A percentile compares a stretch with the other conserved stretches of the same genome.
phyloP scores from a whole-genome alignment of 2,113 vertebrate genomes.

The Varanus salvator region DNA sequence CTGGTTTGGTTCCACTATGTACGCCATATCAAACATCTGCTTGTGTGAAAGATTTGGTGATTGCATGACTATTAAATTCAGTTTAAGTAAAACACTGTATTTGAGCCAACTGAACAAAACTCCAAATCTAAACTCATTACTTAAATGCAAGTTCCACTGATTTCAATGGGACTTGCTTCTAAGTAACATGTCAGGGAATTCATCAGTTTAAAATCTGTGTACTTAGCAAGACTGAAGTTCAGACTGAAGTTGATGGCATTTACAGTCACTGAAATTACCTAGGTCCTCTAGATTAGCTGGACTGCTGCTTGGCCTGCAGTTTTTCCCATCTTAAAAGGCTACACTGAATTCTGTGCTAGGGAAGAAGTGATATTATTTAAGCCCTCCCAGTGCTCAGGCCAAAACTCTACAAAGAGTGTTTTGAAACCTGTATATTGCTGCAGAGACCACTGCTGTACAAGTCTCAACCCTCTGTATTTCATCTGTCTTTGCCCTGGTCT shows the following conservation, averaged over 20 bases:
- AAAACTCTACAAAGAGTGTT: not conserved
- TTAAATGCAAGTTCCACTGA: not conserved
- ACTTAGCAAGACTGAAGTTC: not conserved
- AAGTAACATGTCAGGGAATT: not conserved
- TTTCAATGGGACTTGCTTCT: not conserved
- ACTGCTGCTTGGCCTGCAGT: not conserved
- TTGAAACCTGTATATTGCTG: not conserved
- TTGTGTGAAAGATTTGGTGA: not conserved
- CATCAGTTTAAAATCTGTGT: not conserved
- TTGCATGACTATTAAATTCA: slow-evolving; percentile 1
- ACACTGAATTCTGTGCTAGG: not conserved
- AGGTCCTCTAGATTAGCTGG: not conserved
- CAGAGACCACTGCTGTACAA: not conserved
- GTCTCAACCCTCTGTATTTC: not conserved
- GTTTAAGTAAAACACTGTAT: not conserved
- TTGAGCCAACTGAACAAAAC: slow-evolving; percentile 16
- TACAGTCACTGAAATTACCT: not conserved
- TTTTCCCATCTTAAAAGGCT: not conserved
- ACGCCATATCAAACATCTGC: not conserved
- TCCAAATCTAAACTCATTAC: slow-evolving; percentile 8
- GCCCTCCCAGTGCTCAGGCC: not conserved
- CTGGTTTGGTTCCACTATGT: not conserved
- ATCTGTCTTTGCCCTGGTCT: not conserved
- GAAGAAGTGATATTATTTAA: not conserved
- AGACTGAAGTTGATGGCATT: not conserved